Base-by-base conservation (phyloP, 2,113 vertebrate genomes). In the Myrmophylax atrothorax region DNA sequence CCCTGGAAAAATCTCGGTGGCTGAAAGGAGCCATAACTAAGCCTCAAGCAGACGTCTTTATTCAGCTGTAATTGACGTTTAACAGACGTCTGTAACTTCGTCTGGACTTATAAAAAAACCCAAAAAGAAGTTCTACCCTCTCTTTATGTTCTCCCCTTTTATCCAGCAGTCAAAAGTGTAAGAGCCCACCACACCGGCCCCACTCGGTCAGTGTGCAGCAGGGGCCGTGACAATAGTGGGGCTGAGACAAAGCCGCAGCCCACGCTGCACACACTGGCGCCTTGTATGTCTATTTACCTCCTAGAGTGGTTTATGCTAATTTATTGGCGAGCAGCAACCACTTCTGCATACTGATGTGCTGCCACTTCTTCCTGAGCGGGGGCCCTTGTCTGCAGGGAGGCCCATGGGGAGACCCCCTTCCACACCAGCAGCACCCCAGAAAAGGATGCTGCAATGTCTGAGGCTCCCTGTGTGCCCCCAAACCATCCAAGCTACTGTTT, bases 31-130 rank as follows among this genome's bases (percentile, higher is more conserved):
- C 96, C 93, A 74, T 80, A 97, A 97, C 97, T 98, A 97, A 97
- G 93, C 95, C 44, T 96, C 91, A 37, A 94, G 97, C 97, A 98
- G 97, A 98, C 97, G 85, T 98, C 98, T 98, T 97, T 97, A 98
- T 98, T 97, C 97, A 97, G 97, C 97, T 72, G 94, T 98, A 98
- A 98, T 97, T 98, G 98, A 98, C 95, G 91, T 97, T 97, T 97
- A 98, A 97, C 97, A 98, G 97, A 97, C 87, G 96, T 97, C 98
- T 97, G 96, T 98, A 98, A 97, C 97, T 97, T 97, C n/a, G 95
- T 97, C 97, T 98, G 97, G 97, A 97, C 95, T 97, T 97, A 95
- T 93, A 95, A 97, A 96, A 96, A 97, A 90, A 4, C 9, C 74
- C 80, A 0, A 94, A 96, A 97, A 80, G 55, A 74, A 96, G 94